These are phyloP conservation scores for Dasyprocta punctata DNA, from an alignment of 2,113 vertebrate species.

Conservation along the genomic window DNA sequence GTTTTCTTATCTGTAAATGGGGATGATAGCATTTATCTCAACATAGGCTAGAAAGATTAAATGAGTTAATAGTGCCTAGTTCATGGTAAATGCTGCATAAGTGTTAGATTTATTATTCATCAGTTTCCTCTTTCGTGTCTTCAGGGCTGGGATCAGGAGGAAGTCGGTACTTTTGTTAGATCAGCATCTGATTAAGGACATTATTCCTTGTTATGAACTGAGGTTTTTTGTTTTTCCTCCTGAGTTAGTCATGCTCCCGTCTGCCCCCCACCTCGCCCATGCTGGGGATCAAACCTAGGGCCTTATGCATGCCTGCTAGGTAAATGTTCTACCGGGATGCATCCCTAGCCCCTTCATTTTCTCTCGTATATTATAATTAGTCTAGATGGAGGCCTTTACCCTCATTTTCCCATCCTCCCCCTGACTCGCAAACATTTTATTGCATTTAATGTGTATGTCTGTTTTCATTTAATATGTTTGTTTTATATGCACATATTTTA, in stretches of 20 bases:
- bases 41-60: neutral
- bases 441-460: neutral
- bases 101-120: neutral
- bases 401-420: neutral
- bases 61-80: neutral
- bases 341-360: neutral
- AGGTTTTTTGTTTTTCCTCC: neutral
- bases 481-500: neutral
- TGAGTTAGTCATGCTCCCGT: neutral
- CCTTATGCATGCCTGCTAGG: neutral
- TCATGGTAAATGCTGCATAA: neutral
- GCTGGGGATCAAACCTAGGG: neutral
- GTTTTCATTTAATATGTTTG: conserved; percentile 12
- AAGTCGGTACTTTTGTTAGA: conserved; percentile 38
- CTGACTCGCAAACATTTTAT: neutral
- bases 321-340: neutral
- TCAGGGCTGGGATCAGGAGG: neutral
- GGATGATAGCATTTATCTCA: neutral
- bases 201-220: neutral
- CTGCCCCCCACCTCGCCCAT: neutral
- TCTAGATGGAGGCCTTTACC: neutral
- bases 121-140: neutral
- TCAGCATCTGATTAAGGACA: conserved; percentile 37
- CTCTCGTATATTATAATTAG: neutral
- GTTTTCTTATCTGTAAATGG: neutral